Percentiles rank a stretch among this genome's conserved stretches.
Conservation (phyloP, 2,797 vertebrate species). For the Furcifer pardalis region DNA sequence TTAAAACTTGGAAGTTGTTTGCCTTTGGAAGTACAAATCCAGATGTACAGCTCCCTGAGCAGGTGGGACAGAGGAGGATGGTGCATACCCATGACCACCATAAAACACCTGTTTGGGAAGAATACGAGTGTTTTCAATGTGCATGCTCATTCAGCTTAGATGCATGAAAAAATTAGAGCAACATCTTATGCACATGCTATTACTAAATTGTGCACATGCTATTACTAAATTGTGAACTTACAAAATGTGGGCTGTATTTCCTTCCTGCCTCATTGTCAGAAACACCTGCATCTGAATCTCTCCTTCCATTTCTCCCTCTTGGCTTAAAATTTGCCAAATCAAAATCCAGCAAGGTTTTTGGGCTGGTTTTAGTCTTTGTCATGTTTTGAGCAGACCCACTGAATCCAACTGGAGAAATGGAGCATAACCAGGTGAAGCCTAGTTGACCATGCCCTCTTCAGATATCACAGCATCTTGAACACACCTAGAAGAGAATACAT, state of each 20-base stretch:
- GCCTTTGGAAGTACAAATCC: slow-evolving; percentile 3
- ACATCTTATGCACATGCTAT: too few species aligned
- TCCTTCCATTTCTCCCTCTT: too few species aligned
- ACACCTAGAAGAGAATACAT: too few species aligned
- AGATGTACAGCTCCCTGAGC: neutral
- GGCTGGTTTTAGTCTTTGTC: too few species aligned
- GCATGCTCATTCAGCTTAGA: neutral
- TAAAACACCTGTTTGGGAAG: rapidly evolving
- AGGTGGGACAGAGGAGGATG: neutral
- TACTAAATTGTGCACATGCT: neutral
- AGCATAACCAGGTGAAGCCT: neutral
- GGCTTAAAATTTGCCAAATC: neutral
- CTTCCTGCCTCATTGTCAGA: neutral
- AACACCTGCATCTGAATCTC: too few species aligned
- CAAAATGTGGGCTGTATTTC: neutral
- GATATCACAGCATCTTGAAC: too few species aligned
- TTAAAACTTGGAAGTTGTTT: neutral
- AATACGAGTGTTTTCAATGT: rapidly evolving
- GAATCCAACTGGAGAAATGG: neutral
- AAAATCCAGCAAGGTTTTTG: neutral
- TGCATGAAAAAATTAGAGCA: rapidly evolving
- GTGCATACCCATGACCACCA: neutral
- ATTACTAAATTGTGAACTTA: neutral
- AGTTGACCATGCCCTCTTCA: too few species aligned
- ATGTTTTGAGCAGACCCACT: neutral